phyloP scores from a whole-genome alignment of 2,888 invertebrate genomes.

The Aleiodes alternator region DNA sequence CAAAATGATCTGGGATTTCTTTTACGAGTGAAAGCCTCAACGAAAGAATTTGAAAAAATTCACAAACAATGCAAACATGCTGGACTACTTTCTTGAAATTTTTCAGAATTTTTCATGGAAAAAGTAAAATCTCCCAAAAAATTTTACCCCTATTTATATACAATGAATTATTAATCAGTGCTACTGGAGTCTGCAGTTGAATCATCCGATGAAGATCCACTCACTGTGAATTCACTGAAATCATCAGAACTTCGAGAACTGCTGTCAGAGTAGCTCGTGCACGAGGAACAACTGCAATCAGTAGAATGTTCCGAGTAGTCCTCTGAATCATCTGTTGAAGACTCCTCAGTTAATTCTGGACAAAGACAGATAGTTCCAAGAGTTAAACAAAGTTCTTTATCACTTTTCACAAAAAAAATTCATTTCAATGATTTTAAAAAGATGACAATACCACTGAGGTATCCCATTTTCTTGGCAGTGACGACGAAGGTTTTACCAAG shows the following conservation, averaged over 20 bases:
- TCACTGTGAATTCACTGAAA: neutral
- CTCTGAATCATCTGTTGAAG: slow-evolving; percentile 25
- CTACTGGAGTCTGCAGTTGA: too few species aligned
- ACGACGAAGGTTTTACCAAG: slow-evolving; percentile 18
- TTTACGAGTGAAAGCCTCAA: too few species aligned
- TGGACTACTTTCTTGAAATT: too few species aligned
- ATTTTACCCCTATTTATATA: too few species aligned
- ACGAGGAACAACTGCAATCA: slow-evolving; percentile 27
- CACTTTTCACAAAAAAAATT: neutral
- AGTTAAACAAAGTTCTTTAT: neutral
- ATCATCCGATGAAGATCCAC: too few species aligned
- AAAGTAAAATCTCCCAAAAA: too few species aligned
- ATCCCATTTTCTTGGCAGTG: slow-evolving; percentile 36
- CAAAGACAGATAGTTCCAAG: neutral
- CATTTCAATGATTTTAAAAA: neutral
- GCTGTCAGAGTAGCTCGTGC: neutral
- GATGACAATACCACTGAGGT: slow-evolving; percentile 18
- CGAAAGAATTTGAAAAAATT: too few species aligned
- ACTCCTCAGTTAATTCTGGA: neutral
- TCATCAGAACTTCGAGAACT: slow-evolving; percentile 11
- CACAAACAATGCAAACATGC: too few species aligned
- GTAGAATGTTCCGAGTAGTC: slow-evolving; percentile 29
- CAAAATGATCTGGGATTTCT: too few species aligned
- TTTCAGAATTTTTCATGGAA: too few species aligned
- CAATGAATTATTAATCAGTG: too few species aligned